These are phyloP conservation scores for Ametastegia equiseti DNA, from an alignment of 2,888 invertebrate species.

Conservation along the genomic window DNA sequence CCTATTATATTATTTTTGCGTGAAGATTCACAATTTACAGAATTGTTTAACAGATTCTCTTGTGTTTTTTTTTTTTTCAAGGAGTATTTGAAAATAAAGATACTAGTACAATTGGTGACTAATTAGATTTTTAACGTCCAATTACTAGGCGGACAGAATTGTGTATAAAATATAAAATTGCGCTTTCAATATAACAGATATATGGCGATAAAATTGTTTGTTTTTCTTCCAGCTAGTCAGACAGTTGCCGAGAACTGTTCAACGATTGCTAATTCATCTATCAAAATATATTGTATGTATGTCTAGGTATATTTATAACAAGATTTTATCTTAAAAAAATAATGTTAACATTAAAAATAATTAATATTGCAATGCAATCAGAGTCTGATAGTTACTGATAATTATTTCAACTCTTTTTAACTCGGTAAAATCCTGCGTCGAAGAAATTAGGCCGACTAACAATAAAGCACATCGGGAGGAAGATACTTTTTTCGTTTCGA, in stretches of 20 bases:
- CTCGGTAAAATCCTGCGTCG: background rate
- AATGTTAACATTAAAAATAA: background rate
- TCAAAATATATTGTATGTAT: background rate
- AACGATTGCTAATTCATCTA: background rate
- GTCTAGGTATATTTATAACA: no score
- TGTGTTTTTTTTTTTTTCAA: no score
- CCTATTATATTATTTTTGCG: no score
- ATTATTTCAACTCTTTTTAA: background rate
- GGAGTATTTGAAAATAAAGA: background rate
- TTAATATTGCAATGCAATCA: background rate
- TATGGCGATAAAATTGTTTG: no score
- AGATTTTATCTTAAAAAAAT: background rate
- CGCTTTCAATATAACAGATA: no score
- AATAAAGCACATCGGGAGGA: background rate
- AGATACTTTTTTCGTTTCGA: no score
- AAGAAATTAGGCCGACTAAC: background rate
- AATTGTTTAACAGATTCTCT: no score
- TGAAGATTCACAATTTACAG: background rate
- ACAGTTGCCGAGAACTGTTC: background rate
- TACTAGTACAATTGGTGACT: constrained; percentile 11
- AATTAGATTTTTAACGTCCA: constrained; percentile 16
- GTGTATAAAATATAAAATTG: background rate
- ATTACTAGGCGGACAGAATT: background rate
- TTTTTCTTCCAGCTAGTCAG: background rate
- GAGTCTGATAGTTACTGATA: no score